A percentile compares a stretch with the other conserved stretches of the same genome.
Evolutionary conservation across 2,888 invertebrate species (phyloP).

Genomic region (Drosophila macrospina): DNA sequence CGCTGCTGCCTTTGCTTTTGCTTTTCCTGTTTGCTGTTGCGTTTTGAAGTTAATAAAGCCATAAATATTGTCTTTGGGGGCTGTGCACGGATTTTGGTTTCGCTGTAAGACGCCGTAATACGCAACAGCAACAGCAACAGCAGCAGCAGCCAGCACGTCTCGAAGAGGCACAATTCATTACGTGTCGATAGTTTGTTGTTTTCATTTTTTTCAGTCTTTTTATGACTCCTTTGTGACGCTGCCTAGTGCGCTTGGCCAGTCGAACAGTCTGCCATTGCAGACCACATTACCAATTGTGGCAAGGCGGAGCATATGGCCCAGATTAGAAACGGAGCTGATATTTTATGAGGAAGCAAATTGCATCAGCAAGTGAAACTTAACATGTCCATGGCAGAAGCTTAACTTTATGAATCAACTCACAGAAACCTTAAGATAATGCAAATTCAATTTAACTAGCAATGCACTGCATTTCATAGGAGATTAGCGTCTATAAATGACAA

Average conservation of each 20-base stretch:
- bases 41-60: slow-evolving; percentile 78
- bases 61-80: slow-evolving; percentile 77
- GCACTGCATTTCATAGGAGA: slow-evolving; percentile 1
- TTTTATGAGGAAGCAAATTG: slow-evolving; percentile 63
- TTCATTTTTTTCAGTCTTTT: slow-evolving; percentile 2
- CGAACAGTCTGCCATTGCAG: background rate
- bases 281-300: slow-evolving; percentile 16
- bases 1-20: slow-evolving; percentile 6
- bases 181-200: slow-evolving; percentile 72
- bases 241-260: slow-evolving; percentile 25
- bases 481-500: slow-evolving; percentile 4
- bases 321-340: slow-evolving; percentile 72
- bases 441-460: slow-evolving; percentile 36
- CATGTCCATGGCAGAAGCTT: slow-evolving; percentile 59
- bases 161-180: slow-evolving; percentile 72
- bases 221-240: slow-evolving; percentile 46
- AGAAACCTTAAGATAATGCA: slow-evolving; percentile 20
- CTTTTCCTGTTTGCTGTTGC: slow-evolving; percentile 61
- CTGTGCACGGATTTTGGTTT: slow-evolving; percentile 69
- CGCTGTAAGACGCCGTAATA: slow-evolving; percentile 58
- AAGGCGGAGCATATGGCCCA: slow-evolving; percentile 65
- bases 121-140: slow-evolving; percentile 61
- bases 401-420: slow-evolving; percentile 48
- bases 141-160: slow-evolving; percentile 54
- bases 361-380: slow-evolving; percentile 59